Evolutionary conservation across 2,888 invertebrate species (phyloP).

Genomic region (Meghimatium bilineatum): DNA sequence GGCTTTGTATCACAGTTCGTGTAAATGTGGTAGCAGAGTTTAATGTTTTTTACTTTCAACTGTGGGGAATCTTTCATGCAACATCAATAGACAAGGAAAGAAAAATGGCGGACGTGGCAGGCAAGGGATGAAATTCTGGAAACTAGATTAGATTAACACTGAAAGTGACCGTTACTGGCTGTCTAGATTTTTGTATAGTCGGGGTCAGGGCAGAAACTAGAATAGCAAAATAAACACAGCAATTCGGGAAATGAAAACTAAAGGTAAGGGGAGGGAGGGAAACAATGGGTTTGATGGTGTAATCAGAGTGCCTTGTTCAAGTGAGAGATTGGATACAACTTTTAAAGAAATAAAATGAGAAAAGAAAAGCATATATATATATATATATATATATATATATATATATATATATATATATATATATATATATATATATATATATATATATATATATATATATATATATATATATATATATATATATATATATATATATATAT

Average conservation of each 20-base stretch:
- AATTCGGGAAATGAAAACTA: neutral
- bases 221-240: neutral
- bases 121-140: constrained; percentile 35
- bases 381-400: too few relatives aligned
- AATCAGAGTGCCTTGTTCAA: neutral
- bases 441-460: too few relatives aligned
- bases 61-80: neutral
- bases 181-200: neutral
- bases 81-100: neutral
- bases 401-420: too few relatives aligned
- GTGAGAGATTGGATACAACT: neutral
- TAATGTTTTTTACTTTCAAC: constrained; percentile 28
- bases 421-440: too few relatives aligned
- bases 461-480: too few relatives aligned
- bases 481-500: too few relatives aligned
- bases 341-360: neutral
- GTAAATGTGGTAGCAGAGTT: neutral
- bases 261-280: neutral
- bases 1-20: constrained; percentile 16
- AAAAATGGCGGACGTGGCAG: constrained; percentile 1
- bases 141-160: constrained; percentile 40
- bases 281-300: neutral
- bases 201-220: neutral
- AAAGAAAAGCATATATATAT: too few relatives aligned
- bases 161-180: constrained; percentile 33